These are phyloP conservation scores for Polietes domitor DNA, from an alignment of 2,888 invertebrate genomes.

Conservation along the genomic window DNA sequence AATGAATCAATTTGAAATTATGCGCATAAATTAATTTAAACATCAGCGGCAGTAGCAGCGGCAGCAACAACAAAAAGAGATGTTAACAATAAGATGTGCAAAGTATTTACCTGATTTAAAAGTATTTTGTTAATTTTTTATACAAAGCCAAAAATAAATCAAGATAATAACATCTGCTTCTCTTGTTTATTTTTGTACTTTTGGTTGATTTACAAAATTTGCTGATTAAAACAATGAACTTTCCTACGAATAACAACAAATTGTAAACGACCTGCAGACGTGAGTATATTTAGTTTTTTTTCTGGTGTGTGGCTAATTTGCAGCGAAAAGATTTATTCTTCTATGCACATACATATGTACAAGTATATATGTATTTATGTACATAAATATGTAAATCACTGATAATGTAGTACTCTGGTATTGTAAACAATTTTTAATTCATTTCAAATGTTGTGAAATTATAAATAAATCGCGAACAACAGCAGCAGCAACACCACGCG, in stretches of 20 bases:
- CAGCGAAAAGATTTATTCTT: background rate
- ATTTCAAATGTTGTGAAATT: constrained; percentile 28
- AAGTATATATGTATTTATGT: background rate
- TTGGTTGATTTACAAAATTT: background rate
- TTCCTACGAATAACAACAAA: no score
- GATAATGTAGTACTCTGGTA: background rate
- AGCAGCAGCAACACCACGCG: background rate
- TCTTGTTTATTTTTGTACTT: background rate
- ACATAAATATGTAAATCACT: background rate
- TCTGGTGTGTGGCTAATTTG: background rate
- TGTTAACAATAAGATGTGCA: no score
- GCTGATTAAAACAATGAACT: background rate
- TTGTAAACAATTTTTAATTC: constrained; percentile 11
- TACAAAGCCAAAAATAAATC: background rate
- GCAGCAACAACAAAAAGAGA: no score
- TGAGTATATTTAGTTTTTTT: no score
- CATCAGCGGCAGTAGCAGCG: no score
- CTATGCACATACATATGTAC: background rate
- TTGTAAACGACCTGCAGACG: no score
- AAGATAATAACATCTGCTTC: background rate
- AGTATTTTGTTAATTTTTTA: no score
- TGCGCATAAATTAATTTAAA: no score
- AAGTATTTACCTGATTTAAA: background rate
- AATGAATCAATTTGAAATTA: no score
- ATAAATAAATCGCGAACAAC: background rate